phyloP scores from a whole-genome alignment of 2,797 vertebrate species.

The Erithacus rubecula region DNA sequence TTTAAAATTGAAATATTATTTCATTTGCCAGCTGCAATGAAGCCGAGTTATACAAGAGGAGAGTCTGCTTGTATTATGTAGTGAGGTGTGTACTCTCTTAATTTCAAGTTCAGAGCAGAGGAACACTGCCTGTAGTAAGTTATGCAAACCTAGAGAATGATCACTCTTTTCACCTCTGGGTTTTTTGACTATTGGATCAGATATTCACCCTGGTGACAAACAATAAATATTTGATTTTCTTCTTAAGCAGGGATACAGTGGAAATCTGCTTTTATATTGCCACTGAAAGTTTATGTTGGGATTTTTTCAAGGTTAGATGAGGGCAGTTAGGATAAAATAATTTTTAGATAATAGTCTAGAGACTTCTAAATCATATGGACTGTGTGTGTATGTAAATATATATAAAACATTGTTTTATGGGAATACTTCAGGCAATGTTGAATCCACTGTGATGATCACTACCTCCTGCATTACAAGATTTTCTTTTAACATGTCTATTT shows the following conservation, averaged over 20 bases:
- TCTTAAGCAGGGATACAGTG: neutral
- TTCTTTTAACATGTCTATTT: neutral
- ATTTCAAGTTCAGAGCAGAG: neutral
- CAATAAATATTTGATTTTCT: neutral
- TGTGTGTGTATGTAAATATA: too few relatives aligned
- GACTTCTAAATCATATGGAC: neutral
- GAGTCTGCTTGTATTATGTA: neutral
- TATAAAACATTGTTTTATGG: neutral
- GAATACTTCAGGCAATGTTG: neutral
- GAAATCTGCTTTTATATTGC: neutral
- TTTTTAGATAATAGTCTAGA: neutral
- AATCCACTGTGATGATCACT: neutral
- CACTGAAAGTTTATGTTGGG: neutral
- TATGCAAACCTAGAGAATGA: neutral
- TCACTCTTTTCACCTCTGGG: neutral
- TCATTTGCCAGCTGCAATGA: neutral
- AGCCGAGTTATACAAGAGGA: neutral
- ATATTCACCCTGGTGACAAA: neutral
- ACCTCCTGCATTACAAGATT: neutral
- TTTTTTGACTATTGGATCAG: neutral
- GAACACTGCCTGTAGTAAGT: neutral
- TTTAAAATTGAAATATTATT: neutral
- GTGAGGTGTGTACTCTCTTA: too few relatives aligned
- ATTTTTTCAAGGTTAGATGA: neutral
- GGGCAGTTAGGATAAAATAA: neutral